Percentiles rank a stretch among this genome's conserved stretches.
Evolutionary conservation across 2,888 invertebrate species (phyloP).

Genomic region (Apotomis capreana): DNA sequence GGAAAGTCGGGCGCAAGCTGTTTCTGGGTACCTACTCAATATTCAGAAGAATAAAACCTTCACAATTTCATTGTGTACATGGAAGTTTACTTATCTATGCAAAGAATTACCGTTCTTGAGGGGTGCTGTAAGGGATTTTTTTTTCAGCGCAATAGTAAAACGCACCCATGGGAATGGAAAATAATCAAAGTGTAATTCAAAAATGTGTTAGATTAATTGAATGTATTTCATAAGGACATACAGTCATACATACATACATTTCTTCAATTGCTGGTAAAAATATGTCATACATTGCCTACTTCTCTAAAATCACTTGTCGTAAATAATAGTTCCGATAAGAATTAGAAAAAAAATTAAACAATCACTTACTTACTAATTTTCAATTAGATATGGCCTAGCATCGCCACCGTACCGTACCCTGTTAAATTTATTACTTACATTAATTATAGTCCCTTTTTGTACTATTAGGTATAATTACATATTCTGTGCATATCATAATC

Average conservation of each 20-base stretch:
- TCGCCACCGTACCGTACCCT: no score
- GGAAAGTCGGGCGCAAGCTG: constrained; percentile 70
- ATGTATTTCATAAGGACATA: background rate
- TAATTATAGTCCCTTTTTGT: no score
- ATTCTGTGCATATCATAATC: no score
- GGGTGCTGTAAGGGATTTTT: constrained; percentile 28
- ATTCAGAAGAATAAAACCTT: constrained; percentile 76
- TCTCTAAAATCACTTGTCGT: no score
- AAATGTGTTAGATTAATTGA: background rate
- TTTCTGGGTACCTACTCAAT: constrained; percentile 71
- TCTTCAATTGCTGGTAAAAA: no score
- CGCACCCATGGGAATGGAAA: constrained; percentile 9
- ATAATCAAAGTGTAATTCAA: constrained; percentile 21
- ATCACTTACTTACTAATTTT: no score
- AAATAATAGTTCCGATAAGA: no score
- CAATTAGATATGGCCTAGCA: no score
- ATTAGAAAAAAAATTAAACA: no score
- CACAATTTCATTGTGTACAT: constrained; percentile 61
- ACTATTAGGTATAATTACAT: no score
- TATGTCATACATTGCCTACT: no score
- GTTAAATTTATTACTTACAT: no score
- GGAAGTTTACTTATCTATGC: constrained; percentile 56
- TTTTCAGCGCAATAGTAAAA: constrained; percentile 5
- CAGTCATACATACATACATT: background rate
- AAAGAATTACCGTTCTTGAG: constrained; percentile 37